phyloP scores from a whole-genome alignment of 2,888 invertebrate genomes.

The Protophormia terraenovae region DNA sequence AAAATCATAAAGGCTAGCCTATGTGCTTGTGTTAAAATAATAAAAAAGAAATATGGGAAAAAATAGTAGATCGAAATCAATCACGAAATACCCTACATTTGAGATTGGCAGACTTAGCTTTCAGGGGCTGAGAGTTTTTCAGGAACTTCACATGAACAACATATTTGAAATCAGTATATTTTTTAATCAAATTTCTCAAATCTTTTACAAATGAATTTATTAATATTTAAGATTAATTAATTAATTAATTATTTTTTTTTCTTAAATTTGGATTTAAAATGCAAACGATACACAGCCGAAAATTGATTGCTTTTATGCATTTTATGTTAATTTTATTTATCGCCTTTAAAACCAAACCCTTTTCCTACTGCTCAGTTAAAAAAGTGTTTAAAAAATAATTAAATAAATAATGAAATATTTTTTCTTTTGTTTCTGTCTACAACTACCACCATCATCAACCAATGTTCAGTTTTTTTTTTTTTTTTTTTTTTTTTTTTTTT shows the following conservation, averaged over 20 bases:
- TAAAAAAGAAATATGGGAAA: neutral
- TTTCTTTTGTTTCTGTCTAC: conserved; percentile 18
- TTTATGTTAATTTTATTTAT: conserved; percentile 1
- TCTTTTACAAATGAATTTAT: no score
- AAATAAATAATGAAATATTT: conserved; percentile 13
- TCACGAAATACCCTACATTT: neutral
- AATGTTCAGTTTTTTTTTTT: no score
- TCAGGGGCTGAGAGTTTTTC: no score
- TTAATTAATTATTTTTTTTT: no score
- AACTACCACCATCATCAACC: neutral
- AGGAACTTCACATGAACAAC: no score
- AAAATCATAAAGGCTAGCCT: neutral
- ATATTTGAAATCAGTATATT: no score
- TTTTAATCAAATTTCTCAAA: no score
- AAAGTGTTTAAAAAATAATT: conserved; percentile 32
- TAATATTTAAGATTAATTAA: no score
- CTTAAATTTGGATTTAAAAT: no score
- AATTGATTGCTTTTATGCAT: no score
- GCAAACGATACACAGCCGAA: no score
- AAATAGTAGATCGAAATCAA: neutral
- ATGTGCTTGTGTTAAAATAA: neutral
- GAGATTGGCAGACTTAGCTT: no score
- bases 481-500: neutral
- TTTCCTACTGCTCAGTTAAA: neutral
- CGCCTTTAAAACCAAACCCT: neutral